phyloP scores from a whole-genome alignment of 1,140 invertebrate species.

The Heliconius congener region DNA sequence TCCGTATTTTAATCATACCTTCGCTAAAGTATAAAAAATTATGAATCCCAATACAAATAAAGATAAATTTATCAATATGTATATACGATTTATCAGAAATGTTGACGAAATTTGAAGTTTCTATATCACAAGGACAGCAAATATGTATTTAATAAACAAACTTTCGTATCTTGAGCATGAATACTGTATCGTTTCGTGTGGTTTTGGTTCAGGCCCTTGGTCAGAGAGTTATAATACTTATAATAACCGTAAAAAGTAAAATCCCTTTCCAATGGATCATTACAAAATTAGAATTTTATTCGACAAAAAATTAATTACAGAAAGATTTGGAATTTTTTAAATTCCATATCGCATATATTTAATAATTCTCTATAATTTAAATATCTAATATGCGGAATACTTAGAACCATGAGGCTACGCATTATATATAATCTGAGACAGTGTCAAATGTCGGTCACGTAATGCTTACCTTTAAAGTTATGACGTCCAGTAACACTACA shows the following conservation, averaged over 20 bases:
- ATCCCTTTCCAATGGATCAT: too few species aligned
- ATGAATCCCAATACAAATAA: background rate
- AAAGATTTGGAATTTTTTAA: too few species aligned
- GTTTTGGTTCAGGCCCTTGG: background rate
- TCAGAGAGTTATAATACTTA: background rate
- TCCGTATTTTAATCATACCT: constrained; percentile 25
- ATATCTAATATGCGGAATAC: constrained; percentile 45
- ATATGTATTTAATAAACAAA: constrained; percentile 6
- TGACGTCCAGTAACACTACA: constrained; percentile 57
- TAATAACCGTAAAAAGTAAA: background rate
- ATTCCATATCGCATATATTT: background rate
- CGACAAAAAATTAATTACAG: too few species aligned
- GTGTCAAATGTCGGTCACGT: constrained; percentile 71
- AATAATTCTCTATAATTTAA: background rate
- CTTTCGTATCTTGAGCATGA: background rate
- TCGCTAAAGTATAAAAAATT: background rate
- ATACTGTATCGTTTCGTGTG: background rate
- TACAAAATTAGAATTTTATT: too few species aligned
- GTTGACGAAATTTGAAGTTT: background rate
- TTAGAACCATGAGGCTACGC: constrained; percentile 28
- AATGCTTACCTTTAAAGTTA: constrained; percentile 66
- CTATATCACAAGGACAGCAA: constrained; percentile 1
- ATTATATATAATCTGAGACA: constrained; percentile 55
- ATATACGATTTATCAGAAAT: background rate
- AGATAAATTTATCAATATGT: background rate